Percentiles rank a stretch among this genome's conserved stretches.
phyloP scores from a whole-genome alignment of 2,888 invertebrate genomes.

The Sipha maydis region DNA sequence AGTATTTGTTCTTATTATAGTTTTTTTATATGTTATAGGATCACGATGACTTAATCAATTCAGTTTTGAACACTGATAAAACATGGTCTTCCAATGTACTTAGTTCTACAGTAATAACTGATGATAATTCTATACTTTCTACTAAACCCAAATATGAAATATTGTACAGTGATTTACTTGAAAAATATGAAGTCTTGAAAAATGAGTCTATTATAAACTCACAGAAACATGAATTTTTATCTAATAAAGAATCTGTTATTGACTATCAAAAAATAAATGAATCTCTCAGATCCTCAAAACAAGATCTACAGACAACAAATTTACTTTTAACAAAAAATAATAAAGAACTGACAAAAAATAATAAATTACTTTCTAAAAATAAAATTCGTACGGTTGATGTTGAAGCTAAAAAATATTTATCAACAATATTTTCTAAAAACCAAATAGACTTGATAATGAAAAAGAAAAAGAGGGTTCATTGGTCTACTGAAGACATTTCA shows the following conservation, averaged over 20 bases:
- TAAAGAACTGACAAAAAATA: background rate
- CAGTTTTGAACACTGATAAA: background rate
- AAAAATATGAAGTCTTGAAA: slow-evolving; percentile 8
- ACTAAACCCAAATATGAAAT: background rate
- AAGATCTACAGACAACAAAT: background rate
- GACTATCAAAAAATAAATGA: background rate
- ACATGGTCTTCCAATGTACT: background rate
- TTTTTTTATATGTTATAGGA: background rate
- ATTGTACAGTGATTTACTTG: background rate
- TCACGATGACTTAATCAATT: background rate
- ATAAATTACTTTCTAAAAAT: background rate
- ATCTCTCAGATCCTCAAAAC: slow-evolving; percentile 8
- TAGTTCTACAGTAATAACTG: background rate
- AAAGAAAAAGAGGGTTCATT: background rate
- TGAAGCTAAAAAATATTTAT: slow-evolving; percentile 3
- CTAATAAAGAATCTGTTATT: slow-evolving; percentile 4
- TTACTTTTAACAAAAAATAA: background rate
- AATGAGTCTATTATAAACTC: too few relatives aligned
- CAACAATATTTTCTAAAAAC: slow-evolving; percentile 1
- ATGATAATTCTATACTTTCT: background rate
- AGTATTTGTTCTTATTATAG: background rate
- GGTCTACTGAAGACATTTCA: background rate
- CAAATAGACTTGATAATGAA: slow-evolving; percentile 5
- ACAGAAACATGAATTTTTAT: background rate
- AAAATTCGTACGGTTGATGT: background rate